Conservation (phyloP, 2,797 vertebrate genomes). For the Sebastolobus altivelis region DNA sequence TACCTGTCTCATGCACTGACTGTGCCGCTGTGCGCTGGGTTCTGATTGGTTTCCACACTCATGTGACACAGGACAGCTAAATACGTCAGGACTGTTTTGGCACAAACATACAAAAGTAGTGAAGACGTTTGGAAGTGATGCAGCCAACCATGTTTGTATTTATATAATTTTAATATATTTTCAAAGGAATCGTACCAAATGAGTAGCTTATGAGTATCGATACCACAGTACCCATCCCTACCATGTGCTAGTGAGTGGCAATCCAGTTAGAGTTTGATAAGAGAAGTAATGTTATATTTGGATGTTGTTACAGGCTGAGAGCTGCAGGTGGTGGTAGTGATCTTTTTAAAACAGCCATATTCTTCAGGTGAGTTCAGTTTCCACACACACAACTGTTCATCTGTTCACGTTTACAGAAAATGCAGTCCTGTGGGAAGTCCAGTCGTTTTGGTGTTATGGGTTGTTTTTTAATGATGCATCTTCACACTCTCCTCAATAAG, state of each 20-base stretch:
- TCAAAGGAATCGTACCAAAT: too few species aligned
- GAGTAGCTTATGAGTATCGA: too few species aligned
- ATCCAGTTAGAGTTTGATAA: conserved; percentile 11
- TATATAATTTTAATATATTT: too few species aligned
- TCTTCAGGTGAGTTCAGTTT: conserved; percentile 20
- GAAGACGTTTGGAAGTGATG: too few species aligned
- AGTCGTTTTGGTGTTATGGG: conserved; percentile 14
- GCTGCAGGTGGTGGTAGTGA: conserved; percentile 64
- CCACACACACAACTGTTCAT: not conserved
- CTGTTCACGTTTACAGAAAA: conserved; percentile 29
- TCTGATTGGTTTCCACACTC: too few species aligned
- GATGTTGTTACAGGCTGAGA: conserved; percentile 29
- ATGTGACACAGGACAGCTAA: too few species aligned
- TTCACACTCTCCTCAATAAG: not conserved
- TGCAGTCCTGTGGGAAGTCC: conserved; percentile 4
- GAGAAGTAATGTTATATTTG: not conserved
- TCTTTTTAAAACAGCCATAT: conserved; percentile 13
- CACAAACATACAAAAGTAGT: too few species aligned
- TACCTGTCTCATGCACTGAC: too few species aligned
- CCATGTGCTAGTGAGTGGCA: conserved; percentile 13
- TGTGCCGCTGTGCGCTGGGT: rapidly evolving
- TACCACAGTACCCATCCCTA: not conserved
- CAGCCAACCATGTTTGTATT: too few species aligned
- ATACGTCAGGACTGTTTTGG: too few species aligned
- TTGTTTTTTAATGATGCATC: conserved; percentile 12